Percentiles rank a stretch among this genome's conserved stretches.
Conservation (phyloP, 2,797 vertebrate species). For the Typhlichthys eigenmanni region DNA sequence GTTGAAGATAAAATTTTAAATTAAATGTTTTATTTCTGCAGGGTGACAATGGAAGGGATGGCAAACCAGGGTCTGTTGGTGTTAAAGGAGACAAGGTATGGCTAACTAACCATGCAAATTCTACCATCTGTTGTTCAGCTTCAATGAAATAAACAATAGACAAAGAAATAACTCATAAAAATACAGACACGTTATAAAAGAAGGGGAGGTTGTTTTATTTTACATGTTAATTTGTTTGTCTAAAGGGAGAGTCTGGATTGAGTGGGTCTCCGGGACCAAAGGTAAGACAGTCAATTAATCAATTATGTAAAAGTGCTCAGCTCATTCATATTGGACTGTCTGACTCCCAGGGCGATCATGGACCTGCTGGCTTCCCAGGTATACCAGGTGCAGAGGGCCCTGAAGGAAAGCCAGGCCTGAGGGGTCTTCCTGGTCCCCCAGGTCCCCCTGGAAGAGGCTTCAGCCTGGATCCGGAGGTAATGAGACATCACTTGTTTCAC, state of each 20-base stretch:
- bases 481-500: not conserved
- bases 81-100: conserved; percentile 85
- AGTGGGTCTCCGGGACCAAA: conserved; percentile 81
- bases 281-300: conserved; percentile 67
- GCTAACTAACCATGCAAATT: no score
- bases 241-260: conserved; percentile 84
- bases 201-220: not conserved
- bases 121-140: no score
- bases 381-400: conserved; percentile 77
- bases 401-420: conserved; percentile 80
- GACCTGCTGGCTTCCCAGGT: conserved; percentile 83
- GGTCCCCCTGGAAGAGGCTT: conserved; percentile 64
- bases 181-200: no score
- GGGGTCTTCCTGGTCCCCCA: conserved; percentile 83
- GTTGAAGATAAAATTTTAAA: not conserved
- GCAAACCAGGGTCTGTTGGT: conserved; percentile 78
- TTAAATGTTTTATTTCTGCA: conserved; percentile 50
- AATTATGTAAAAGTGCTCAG: not conserved
- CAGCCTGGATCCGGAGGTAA: conserved; percentile 82
- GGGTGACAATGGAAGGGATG: conserved; percentile 85
- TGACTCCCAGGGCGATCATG: conserved; percentile 82
- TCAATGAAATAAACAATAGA: not conserved
- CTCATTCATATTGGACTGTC: not conserved
- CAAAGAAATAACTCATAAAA: not conserved
- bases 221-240: conserved; percentile 21